A percentile compares a stretch with the other conserved stretches of the same genome.
Evolutionary conservation across 2,113 vertebrate species (phyloP).

Genomic region (Ceyx melanurus): DNA sequence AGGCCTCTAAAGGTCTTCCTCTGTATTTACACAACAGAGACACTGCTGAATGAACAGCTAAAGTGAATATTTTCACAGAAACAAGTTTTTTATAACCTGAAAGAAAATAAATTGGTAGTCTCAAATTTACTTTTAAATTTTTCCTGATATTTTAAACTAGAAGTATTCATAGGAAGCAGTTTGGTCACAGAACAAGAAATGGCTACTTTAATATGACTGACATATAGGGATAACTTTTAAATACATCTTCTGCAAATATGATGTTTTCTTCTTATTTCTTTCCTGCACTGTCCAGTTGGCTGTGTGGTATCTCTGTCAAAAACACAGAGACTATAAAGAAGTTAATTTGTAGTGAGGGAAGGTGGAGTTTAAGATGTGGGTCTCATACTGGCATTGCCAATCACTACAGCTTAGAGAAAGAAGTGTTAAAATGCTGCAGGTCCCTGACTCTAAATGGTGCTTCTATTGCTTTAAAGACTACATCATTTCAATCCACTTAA

Average conservation of each 20-base stretch:
- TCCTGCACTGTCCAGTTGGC: neutral
- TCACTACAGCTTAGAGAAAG: neutral
- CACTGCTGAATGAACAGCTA: neutral
- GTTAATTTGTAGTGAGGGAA: neutral
- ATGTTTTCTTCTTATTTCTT: neutral
- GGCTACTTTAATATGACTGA: neutral
- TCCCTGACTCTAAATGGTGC: neutral
- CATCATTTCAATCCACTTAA: slow-evolving; percentile 38
- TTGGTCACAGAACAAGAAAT: neutral
- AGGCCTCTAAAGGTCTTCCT: neutral
- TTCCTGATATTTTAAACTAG: neutral
- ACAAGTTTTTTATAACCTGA: neutral
- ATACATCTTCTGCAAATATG: neutral
- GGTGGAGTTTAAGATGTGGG: neutral
- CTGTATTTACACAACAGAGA: neutral
- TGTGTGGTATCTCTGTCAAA: neutral
- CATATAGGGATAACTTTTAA: neutral
- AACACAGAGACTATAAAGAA: neutral
- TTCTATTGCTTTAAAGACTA: slow-evolving; percentile 29
- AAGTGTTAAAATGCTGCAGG: neutral
- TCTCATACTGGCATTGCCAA: neutral
- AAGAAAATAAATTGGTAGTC: neutral
- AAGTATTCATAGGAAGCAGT: neutral
- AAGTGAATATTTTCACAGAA: neutral
- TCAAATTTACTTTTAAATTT: neutral